A percentile compares a stretch with the other conserved stretches of the same genome.
Conservation (phyloP, 2,888 invertebrate species). For the Philonicus albiceps region DNA sequence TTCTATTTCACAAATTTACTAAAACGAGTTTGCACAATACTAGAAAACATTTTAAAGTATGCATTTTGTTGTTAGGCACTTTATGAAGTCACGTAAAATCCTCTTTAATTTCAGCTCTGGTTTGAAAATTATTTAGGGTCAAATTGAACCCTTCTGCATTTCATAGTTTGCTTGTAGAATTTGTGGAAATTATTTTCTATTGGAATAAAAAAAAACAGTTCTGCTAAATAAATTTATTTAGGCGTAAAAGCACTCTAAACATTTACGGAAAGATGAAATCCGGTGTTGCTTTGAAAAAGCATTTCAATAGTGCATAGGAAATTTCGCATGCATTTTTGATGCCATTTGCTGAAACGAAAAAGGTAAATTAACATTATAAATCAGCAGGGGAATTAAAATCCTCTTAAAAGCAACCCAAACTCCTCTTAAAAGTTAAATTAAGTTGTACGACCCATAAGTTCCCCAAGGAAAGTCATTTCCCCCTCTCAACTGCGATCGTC, state of each 20-base stretch:
- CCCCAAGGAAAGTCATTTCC: neutral
- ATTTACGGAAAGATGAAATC: slow-evolving; percentile 56
- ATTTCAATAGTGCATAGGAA: slow-evolving; percentile 55
- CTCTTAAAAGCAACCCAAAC: neutral
- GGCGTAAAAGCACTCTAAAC: neutral
- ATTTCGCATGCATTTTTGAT: slow-evolving; percentile 61
- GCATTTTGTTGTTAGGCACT: no score
- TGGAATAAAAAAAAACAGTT: no score
- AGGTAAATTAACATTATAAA: neutral
- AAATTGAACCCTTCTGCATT: no score
- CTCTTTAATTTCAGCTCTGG: no score
- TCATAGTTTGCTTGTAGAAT: no score
- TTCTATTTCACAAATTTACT: no score
- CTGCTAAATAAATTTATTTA: neutral
- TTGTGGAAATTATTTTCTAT: neutral
- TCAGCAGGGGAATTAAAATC: neutral
- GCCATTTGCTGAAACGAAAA: slow-evolving; percentile 52
- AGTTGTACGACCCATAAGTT: neutral
- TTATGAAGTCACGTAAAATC: no score
- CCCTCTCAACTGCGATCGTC: neutral
- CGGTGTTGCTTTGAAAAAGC: slow-evolving; percentile 54
- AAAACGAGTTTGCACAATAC: no score
- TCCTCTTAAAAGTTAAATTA: neutral
- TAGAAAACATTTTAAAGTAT: no score
- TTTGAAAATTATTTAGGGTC: no score